Percentiles rank a stretch among this genome's conserved stretches.
phyloP scores from a whole-genome alignment of 2,888 invertebrate genomes.

The Microchrysa polita region DNA sequence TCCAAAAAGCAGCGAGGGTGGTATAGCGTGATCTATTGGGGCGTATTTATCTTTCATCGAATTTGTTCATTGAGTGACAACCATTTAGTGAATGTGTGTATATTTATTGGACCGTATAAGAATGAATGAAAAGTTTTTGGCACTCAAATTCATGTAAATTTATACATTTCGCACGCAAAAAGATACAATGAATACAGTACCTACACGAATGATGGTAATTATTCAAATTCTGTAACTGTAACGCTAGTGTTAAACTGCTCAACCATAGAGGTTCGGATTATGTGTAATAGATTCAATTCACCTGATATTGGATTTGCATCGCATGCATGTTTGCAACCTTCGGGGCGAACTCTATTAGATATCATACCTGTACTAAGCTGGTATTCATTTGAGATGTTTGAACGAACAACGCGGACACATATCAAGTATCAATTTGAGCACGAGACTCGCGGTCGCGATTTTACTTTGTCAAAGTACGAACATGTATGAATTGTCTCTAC shows the following conservation, averaged over 20 bases:
- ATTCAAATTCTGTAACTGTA: constrained; percentile 35
- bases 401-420: neutral
- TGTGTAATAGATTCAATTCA: constrained; percentile 29
- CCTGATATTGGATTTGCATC: constrained; percentile 17
- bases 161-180: neutral
- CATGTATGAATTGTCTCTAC: neutral
- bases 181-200: neutral
- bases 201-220: constrained; percentile 24
- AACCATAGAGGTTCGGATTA: neutral
- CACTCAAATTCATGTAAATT: neutral
- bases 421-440: constrained; percentile 11
- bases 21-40: too few species aligned
- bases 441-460: neutral
- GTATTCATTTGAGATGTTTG: constrained; percentile 9
- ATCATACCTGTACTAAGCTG: neutral
- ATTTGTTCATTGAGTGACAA: neutral
- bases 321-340: neutral
- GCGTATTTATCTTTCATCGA: neutral
- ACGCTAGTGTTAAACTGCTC: constrained; percentile 25
- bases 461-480: neutral
- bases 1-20: too few species aligned
- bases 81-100: neutral
- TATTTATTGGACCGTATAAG: neutral
- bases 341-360: neutral
- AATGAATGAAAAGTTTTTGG: constrained; percentile 3